Base-by-base conservation (phyloP, 1,140 invertebrate genomes). In the Lepidotrigona ventralis region DNA sequence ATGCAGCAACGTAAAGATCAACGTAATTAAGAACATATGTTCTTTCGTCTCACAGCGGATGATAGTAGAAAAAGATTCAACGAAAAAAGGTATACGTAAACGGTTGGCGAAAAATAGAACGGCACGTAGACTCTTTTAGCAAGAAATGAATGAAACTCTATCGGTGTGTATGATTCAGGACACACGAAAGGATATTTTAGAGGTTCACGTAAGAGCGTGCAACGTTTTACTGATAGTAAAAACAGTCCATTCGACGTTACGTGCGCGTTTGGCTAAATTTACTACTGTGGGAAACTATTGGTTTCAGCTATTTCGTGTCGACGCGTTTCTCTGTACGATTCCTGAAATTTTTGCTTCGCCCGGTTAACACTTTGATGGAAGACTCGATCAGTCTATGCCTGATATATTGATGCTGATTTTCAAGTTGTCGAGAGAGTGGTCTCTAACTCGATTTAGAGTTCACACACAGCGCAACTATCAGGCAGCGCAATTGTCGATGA, bases 401-500 rank as follows among this genome's bases (percentile, higher is more conserved):
- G 39, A 69, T 51, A n/a, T 39, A n/a, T 46, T 11, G 12, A 8
- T 12, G 6, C 12, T 14, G 29, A 58, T 58, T 33, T 14, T n/a
- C 46, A 54, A 26, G n/a, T 33, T 1, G 2, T 8, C 8, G 23
- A 54, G 26, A 46, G 23, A 33, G 23, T 5, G n/a, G n/a, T n/a
- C 29, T n/a, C 23, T 29, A 23, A 56, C n/a, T n/a, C n/a, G 39
- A 56, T 75, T 75, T 56, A 39, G 4, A 21, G 26, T 68, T 81
- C 80, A 3, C 53, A 3, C 53, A n/a, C n/a, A 14, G 21, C 5
- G 12, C 39, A 17, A 29, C 17, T 39, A n/a, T 68, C 70, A 68
- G 71, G 6, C 12, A 33, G 21, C 15, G 74, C 74, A 83, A 83
- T 78, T 70, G 75, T 54, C 66, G 64, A 53, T 83, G 81, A 83